A percentile compares a stretch with the other conserved stretches of the same genome.
These are phyloP conservation scores for Cirrhinus molitorella DNA, from an alignment of 2,797 vertebrate genomes.

Conservation along the genomic window DNA sequence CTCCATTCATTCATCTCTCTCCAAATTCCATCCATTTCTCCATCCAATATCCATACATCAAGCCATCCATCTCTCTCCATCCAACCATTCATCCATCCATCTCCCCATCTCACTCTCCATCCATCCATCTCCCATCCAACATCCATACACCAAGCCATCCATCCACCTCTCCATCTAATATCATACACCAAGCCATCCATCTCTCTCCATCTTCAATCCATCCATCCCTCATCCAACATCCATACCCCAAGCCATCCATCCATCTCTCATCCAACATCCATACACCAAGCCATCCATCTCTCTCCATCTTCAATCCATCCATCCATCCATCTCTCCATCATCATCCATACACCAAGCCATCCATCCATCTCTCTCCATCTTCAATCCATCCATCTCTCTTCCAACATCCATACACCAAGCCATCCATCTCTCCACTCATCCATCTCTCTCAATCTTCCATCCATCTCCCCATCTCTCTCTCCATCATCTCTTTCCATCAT, in stretches of 20 bases:
- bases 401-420: too few relatives aligned
- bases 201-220: background rate
- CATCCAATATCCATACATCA: accelerated
- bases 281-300: background rate
- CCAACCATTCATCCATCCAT: background rate
- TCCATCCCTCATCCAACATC: background rate
- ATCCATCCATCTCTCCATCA: too few relatives aligned
- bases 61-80: background rate
- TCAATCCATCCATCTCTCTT: too few relatives aligned
- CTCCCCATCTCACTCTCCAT: background rate
- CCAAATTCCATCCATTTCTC: too few relatives aligned
- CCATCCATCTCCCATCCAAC: background rate
- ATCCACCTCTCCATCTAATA: too few relatives aligned
- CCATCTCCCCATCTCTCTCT: too few relatives aligned
- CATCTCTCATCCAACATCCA: background rate
- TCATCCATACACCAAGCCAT: too few relatives aligned
- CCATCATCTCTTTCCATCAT: too few relatives aligned
- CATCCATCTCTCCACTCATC: too few relatives aligned
- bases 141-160: background rate
- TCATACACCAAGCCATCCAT: background rate
- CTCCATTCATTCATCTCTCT: too few relatives aligned
- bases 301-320: background rate
- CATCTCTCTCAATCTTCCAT: too few relatives aligned
- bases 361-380: too few relatives aligned
- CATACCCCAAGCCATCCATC: background rate